Evolutionary conservation across 2,888 invertebrate genomes (phyloP).

Genomic region (Phoronis australis): DNA sequence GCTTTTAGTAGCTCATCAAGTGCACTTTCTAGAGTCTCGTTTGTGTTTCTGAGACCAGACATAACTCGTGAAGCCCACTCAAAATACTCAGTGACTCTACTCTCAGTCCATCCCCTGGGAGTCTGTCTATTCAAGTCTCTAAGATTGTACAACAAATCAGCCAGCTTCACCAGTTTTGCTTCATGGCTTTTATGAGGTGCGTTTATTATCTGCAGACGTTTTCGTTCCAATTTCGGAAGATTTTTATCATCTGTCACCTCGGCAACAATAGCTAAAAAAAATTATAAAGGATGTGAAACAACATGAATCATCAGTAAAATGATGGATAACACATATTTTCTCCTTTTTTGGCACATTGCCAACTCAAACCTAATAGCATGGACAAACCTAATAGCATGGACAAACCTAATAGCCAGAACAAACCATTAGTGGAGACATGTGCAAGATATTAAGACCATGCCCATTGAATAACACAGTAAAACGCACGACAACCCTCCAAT

Average conservation of each 20-base stretch:
- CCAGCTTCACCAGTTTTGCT: conserved; percentile 73
- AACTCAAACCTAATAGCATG: no score
- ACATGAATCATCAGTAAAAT: no score
- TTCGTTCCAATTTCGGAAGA: conserved; percentile 64
- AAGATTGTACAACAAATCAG: conserved; percentile 78
- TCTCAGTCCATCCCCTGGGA: conserved; percentile 60
- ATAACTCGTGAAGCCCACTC: conserved; percentile 67
- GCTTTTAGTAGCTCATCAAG: conserved; percentile 20
- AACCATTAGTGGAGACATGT: no score
- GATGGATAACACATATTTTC: no score
- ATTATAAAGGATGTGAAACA: neutral
- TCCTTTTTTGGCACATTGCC: no score
- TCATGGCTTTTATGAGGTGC: conserved; percentile 58
- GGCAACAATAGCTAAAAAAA: conserved; percentile 40
- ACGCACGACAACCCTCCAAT: no score
- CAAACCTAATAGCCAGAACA: no score
- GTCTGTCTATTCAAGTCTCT: conserved; percentile 62
- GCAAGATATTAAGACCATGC: no score
- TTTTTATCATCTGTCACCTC: conserved; percentile 68
- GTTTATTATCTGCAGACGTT: conserved; percentile 60
- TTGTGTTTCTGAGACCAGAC: conserved; percentile 63
- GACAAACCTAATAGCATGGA: no score
- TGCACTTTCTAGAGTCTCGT: conserved; percentile 58
- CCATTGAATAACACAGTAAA: no score
- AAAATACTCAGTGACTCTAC: conserved; percentile 62